A percentile compares a stretch with the other conserved stretches of the same genome.
Evolutionary conservation across 2,797 vertebrate species (phyloP).

Genomic region (Graptemys geographica): DNA sequence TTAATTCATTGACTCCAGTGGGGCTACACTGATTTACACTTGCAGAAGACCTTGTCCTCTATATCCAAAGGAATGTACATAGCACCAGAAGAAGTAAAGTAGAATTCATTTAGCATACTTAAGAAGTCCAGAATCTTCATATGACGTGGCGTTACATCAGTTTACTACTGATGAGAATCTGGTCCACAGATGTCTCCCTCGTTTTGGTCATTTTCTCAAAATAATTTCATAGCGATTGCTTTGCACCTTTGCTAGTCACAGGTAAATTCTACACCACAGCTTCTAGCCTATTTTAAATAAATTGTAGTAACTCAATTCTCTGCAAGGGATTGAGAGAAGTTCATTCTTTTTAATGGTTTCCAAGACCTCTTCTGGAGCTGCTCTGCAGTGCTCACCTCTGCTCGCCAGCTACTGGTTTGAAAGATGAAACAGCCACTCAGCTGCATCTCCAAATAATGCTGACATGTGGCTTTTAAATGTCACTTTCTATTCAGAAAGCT

Average conservation of each 20-base stretch:
- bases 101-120: not conserved
- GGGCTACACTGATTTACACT: not conserved
- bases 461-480: constrained; percentile 4
- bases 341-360: not conserved
- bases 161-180: not conserved
- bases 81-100: not conserved
- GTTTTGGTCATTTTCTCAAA: not conserved
- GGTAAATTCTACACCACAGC: not conserved
- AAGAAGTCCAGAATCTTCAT: not conserved
- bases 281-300: not conserved
- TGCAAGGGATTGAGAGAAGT: not conserved
- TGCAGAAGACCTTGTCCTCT: not conserved
- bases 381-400: not conserved
- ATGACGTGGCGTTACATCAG: not conserved
- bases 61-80: not conserved
- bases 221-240: not conserved
- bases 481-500: not conserved
- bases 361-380: not conserved
- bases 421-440: not conserved
- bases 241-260: not conserved
- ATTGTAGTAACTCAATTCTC: not conserved
- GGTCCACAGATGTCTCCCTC: not conserved
- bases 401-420: not conserved
- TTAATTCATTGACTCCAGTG: not conserved
- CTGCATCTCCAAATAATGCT: not conserved